Conservation (phyloP, 2,888 invertebrate genomes). For the Tiliacea aurago region DNA sequence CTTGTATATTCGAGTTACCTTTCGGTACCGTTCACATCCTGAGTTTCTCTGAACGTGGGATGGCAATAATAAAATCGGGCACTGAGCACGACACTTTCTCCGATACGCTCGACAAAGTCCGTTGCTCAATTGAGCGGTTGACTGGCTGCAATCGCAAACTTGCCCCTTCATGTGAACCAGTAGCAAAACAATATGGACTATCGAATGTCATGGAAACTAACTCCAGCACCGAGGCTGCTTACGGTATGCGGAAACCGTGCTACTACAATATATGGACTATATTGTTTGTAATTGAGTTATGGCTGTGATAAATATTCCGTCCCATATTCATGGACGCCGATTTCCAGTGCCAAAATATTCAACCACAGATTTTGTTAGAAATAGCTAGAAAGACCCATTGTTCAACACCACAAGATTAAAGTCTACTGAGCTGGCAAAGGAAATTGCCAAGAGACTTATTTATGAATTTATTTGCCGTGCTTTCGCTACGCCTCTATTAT, state of each 20-base stretch:
- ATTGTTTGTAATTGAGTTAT: conserved; percentile 8
- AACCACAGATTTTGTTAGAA: conserved; percentile 1
- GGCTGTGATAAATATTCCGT: conserved; percentile 17
- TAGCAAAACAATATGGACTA: conserved; percentile 44
- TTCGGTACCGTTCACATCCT: conserved; percentile 65
- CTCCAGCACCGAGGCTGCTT: background rate
- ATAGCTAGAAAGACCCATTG: conserved; percentile 14
- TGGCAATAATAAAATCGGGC: conserved; percentile 66
- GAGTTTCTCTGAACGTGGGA: conserved; percentile 69
- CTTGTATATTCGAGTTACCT: conserved; percentile 62
- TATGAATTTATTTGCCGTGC: conserved; percentile 49
- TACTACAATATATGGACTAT: background rate
- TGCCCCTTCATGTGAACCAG: conserved; percentile 53
- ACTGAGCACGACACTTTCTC: conserved; percentile 65
- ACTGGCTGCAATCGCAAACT: conserved; percentile 56
- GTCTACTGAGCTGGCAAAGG: conserved; percentile 18
- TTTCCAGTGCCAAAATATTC: background rate
- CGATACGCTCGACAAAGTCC: conserved; percentile 59
- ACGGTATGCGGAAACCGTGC: conserved; percentile 15
- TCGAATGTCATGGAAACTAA: conserved; percentile 25
- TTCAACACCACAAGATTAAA: conserved; percentile 14
- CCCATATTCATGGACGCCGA: too few relatives aligned
- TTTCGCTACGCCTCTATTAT: conserved; percentile 57
- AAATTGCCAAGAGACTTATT: conserved; percentile 52
- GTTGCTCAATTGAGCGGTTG: conserved; percentile 67